phyloP scores from a whole-genome alignment of 1,140 invertebrate genomes.

The Drosophila nebulosa region DNA sequence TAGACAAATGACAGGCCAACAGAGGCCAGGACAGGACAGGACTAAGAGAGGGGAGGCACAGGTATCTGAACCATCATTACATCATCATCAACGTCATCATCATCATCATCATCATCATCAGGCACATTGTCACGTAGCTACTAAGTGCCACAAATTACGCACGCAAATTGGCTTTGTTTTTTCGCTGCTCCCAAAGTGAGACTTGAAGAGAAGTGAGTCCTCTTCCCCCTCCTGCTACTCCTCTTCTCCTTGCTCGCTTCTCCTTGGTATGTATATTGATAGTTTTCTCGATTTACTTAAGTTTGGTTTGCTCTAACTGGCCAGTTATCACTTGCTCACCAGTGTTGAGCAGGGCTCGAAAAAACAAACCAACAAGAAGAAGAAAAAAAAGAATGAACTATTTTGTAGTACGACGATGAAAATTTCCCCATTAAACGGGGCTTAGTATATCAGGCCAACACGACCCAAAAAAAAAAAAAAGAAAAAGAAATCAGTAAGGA shows the following conservation, averaged over 20 bases:
- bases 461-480: slow-evolving; percentile 20
- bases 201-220: not conserved
- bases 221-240: not conserved
- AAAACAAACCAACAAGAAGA: not conserved
- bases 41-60: slow-evolving; percentile 4
- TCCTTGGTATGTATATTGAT: slow-evolving; percentile 30
- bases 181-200: slow-evolving; percentile 8
- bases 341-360: not conserved
- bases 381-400: not conserved
- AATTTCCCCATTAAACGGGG: slow-evolving; percentile 67
- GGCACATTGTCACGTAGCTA: slow-evolving; percentile 57
- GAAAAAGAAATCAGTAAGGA: slow-evolving; percentile 12
- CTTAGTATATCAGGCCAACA: slow-evolving; percentile 49
- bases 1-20: slow-evolving; percentile 69
- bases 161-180: slow-evolving; percentile 76
- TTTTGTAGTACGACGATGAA: slow-evolving; percentile 7
- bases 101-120: slow-evolving; percentile 19
- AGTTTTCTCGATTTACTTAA: slow-evolving; percentile 25
- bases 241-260: not conserved
- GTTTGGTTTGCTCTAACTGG: not conserved
- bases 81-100: not conserved
- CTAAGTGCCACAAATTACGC: slow-evolving; percentile 77
- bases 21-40: slow-evolving; percentile 45
- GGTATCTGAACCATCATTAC: not conserved
- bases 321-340: not conserved